Base-by-base conservation (phyloP, 2,888 invertebrate species). In the Dyspetes luteomarginatus region DNA sequence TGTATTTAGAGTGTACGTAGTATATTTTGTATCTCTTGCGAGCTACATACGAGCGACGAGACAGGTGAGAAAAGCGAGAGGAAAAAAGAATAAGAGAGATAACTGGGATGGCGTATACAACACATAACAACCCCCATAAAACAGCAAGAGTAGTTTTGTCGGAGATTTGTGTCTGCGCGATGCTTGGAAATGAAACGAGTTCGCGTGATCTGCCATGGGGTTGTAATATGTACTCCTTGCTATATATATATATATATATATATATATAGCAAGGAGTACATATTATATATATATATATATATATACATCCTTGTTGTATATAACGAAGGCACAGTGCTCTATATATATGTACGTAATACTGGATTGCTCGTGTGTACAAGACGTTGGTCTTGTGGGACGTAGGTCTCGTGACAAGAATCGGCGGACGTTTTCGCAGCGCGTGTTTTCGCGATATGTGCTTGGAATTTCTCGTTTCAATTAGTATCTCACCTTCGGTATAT, bases 401-500 rank as follows among this genome's bases (percentile, higher is more conserved):
- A 36, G n/a, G 72, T 56, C 71, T 45, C 17, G 68, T 82, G 83
- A 85, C 83, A 78, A 84, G 79, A 72, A 82, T 84, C 84, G 76
- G 48, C 72, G 43, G 83, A 82, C 73, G 71, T 79, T 82, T 36
- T 62, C 69, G 73, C 76, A 55, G 76, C 69, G 65, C 68, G 83
- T 80, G 62, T 64, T 62, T 67, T 78, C 82, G 58, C 74, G 83
- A 80, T 82, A 81, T 80, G 83, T 78, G 83, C 76, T 65, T 55
- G 82, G 82, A 84, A 85, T 84, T 83, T 81, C 84, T 84, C 84
- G 80, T 82, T 84, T 84, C 85, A 85, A 85, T 85, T 84, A 84
- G 84, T 83, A 84, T 83, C 71, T 74, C 78, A 67, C 75, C 72
- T 78, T 68, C 71, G 76, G 67, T 77, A 67, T 74, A 74, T 72